A percentile compares a stretch with the other conserved stretches of the same genome.
Conservation (phyloP, 2,113 vertebrate genomes). For the Oceanites oceanicus region DNA sequence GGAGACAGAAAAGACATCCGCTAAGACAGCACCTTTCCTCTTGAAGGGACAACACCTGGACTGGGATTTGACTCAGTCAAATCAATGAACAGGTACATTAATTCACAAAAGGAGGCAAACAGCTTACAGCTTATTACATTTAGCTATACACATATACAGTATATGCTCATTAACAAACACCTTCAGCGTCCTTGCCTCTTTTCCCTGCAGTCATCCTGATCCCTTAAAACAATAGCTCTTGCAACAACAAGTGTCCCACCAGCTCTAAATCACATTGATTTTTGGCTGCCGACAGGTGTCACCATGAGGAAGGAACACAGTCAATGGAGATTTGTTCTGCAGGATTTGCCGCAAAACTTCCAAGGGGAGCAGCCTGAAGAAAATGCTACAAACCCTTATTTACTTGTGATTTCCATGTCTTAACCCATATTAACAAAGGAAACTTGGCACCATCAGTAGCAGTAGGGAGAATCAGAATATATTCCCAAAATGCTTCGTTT, state of each 20-base stretch:
- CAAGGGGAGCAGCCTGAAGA: neutral
- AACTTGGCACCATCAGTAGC: neutral
- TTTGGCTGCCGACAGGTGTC: neutral
- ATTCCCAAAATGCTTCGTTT: neutral
- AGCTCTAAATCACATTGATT: neutral
- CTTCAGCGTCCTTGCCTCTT: neutral
- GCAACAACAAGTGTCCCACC: neutral
- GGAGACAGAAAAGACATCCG: neutral
- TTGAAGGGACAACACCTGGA: neutral
- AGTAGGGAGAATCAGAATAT: neutral
- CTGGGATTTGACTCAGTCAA: neutral
- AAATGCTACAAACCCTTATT: neutral
- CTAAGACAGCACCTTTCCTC: neutral
- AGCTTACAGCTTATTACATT: neutral
- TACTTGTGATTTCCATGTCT: neutral
- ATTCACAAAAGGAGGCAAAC: neutral
- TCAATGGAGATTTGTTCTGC: neutral
- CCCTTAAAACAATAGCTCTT: neutral
- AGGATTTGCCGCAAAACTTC: neutral
- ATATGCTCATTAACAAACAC: neutral
- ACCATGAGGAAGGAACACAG: neutral
- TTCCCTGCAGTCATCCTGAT: neutral
- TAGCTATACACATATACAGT: neutral
- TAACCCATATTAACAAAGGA: neutral
- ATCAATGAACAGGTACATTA: neutral